Percentiles rank a stretch among this genome's conserved stretches.
Evolutionary conservation across 35 echinoderm and acorn worm genomes (phyloP).

Genomic region (Strongylocentrotus purpuratus): DNA sequence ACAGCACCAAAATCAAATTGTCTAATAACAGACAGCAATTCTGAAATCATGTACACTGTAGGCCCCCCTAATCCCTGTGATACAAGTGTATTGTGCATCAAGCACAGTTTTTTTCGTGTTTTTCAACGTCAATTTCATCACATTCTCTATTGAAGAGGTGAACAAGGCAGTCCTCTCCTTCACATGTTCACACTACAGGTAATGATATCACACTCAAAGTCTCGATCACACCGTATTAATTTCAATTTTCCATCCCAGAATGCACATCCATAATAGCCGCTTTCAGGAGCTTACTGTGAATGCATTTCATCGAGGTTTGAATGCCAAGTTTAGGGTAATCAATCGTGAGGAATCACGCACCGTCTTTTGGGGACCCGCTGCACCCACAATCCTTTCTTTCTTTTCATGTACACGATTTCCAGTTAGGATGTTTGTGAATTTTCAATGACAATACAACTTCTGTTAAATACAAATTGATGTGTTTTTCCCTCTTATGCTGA

Average conservation of each 20-base stretch:
- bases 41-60: no score
- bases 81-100: background rate
- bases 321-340: background rate
- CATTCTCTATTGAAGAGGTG: background rate
- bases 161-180: background rate
- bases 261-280: background rate
- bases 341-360: background rate
- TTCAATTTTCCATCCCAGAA: background rate
- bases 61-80: no score
- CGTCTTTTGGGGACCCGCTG: background rate
- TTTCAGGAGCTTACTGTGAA: background rate
- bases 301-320: background rate
- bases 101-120: background rate
- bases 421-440: background rate
- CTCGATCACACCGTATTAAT: conserved; percentile 6
- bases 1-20: no score
- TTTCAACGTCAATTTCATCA: background rate
- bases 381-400: background rate
- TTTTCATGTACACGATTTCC: background rate
- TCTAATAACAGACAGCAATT: no score
- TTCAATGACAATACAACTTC: background rate
- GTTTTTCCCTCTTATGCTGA: background rate
- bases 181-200: background rate
- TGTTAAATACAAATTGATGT: background rate
- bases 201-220: background rate